phyloP scores from a whole-genome alignment of 1,140 invertebrate species.

The Pogonomyrmex barbatus region DNA sequence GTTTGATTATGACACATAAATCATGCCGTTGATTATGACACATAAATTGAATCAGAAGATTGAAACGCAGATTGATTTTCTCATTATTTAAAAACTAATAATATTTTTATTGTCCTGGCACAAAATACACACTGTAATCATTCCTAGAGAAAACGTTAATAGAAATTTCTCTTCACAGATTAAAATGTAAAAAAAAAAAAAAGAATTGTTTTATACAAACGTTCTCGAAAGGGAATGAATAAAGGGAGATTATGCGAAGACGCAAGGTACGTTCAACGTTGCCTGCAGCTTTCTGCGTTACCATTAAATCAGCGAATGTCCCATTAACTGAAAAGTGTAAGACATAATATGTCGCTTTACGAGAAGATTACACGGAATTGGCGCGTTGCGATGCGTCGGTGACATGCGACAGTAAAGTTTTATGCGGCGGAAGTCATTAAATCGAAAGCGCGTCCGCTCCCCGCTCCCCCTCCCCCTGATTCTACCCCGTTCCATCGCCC shows the following conservation, averaged over 20 bases:
- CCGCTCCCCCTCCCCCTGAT: neutral
- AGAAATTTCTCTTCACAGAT: neutral
- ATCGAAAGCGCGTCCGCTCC: constrained; percentile 18
- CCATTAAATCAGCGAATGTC: constrained; percentile 24
- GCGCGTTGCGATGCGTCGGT: neutral
- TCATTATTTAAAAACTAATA: neutral
- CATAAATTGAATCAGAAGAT: neutral
- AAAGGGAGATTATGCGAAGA: neutral
- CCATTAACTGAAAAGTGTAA: constrained; percentile 32
- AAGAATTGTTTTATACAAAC: neutral
- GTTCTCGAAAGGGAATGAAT: neutral
- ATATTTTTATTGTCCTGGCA: neutral
- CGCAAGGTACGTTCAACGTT: neutral
- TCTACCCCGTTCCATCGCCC: neutral
- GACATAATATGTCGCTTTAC: neutral
- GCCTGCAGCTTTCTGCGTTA: neutral
- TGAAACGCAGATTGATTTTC: neutral
- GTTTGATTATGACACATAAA: neutral
- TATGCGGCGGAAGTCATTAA: constrained; percentile 64
- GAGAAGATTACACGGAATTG: neutral
- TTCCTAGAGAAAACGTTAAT: constrained; percentile 3
- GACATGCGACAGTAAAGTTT: constrained; percentile 54
- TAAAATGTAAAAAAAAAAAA: neutral
- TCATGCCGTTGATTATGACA: too few relatives aligned
- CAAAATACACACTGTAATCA: neutral